Evolutionary conservation across 2,797 vertebrate genomes (phyloP), one percentile per base, ranked within the genome.

Genomic region (Sarcoramphus papa): DNA sequence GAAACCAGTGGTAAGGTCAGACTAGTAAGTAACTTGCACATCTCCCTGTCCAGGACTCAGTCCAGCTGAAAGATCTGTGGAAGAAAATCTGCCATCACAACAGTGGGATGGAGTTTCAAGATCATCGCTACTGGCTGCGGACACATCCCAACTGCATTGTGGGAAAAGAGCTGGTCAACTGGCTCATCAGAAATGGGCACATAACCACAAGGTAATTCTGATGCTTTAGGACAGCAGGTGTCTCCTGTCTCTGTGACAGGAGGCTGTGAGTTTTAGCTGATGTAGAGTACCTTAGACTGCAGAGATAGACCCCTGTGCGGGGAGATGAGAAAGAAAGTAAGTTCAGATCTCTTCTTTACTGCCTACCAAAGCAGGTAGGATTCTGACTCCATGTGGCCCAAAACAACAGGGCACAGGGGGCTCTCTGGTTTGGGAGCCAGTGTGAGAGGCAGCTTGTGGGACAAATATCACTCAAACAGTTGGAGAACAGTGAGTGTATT

Each of bases 51-150:
- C 65, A 99, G 99, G 99, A 99, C 89, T 99, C 99, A 4, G 99
- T 99, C 47, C 99, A 99, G 93, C 97, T 99, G 63, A 99, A 99
- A 96, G 99, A 99, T 85, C 93, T 99, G 50, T 99, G 99, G 99
- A 99, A 99, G 97, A 99, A 99, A 96, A 99, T 99, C 90, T 99
- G 99, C 97, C 99, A 99, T 98, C 99, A 99, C 95, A 99, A 96
- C 92, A 99, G 99, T 7, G 99, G 99, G 53, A 99, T 99, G 99
- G 99, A 99, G 97, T 99, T 99, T 96, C 99, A 99, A 97, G 99
- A 99, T 97, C 99, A 99, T 96, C 98, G 99, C 40, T 99, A 99
- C 91, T 99, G 99, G 99, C 98, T 99, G 82, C 98, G 99, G 79
- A 99, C 99, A 0, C 99, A 99, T 97, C 99, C 99, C 50, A 99